Base-by-base conservation (phyloP, 2,888 invertebrate genomes). In the Lasioglossum marginatum region DNA sequence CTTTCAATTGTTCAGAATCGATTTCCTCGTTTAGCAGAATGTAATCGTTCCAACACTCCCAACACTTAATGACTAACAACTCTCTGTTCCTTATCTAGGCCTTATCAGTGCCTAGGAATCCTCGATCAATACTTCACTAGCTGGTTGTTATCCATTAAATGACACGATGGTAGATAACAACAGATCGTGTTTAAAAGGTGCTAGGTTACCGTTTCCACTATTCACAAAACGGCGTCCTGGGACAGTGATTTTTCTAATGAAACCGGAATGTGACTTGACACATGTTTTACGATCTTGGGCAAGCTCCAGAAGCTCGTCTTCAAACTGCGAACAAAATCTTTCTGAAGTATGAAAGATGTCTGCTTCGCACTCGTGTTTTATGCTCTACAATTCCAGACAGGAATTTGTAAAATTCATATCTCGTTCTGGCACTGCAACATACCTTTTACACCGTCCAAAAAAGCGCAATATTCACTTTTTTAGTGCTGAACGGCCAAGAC, bases 321-420 rank as follows among this genome's bases (percentile, higher is more conserved):
- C 27, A 16, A 63, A 63, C 16, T 5, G 60, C 27, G 27, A 31
- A 63, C 27, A 31, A 31, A 63, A 27, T 31, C 60, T 16, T 63
- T 63, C 60, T 63, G 60, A 63, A 63, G 60, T 63, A 63, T 63
- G 60, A 31, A 63, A 63, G 27, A 63, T 63, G 60, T 63, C 31
- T 63, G 16, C 14, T 2, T 31, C 4, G 27, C 60, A 1, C 16
- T 31, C 60, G 16, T 31, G 31, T 63, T 31, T 63, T 16, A 31
- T 31, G 60, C 60, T 31, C 31, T 16, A 31, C 60, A 1, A 31
- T 31, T 31, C 1, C 31, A 31, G 16, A 6, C 31, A 63, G 16
- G 31, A 63, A 4, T 31, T 31, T 63, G 12, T 12, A 12, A 27
- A 14, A 60, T 14, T 4, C 60, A 1, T 14, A 16, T 60, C 60